Evolutionary conservation across 2,888 invertebrate genomes (phyloP).

Genomic region (Apocheima hispidaria): DNA sequence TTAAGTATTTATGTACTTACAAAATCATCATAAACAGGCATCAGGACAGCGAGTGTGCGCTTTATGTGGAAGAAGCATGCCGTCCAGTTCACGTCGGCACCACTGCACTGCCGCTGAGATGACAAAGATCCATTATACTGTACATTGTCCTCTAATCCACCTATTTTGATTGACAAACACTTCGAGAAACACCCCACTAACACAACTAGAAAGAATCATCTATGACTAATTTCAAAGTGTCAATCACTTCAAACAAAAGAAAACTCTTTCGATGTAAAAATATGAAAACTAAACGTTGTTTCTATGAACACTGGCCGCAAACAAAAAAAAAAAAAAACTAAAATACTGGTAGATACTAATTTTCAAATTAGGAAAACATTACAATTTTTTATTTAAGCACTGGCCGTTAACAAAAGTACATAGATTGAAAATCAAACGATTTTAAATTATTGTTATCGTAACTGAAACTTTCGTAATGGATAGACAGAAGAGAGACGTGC

Average conservation of each 20-base stretch:
- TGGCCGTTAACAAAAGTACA: slow-evolving; percentile 7
- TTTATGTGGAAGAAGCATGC: slow-evolving; percentile 74
- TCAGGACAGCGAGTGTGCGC: slow-evolving; percentile 70
- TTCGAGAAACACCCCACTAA: slow-evolving; percentile 47
- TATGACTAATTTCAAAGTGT: background rate
- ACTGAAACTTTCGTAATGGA: slow-evolving; percentile 51
- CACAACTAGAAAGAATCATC: slow-evolving; percentile 10
- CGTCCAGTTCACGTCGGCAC: slow-evolving; percentile 72
- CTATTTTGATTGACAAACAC: slow-evolving; percentile 70
- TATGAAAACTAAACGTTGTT: background rate
- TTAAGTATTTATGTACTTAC: slow-evolving; percentile 57
- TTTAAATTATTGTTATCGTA: slow-evolving; percentile 26
- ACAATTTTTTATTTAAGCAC: background rate
- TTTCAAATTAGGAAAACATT: background rate
- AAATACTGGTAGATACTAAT: background rate
- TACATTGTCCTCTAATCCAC: slow-evolving; percentile 52
- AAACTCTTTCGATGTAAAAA: background rate
- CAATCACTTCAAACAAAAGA: background rate
- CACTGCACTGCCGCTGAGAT: slow-evolving; percentile 60
- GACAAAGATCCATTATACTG: slow-evolving; percentile 53
- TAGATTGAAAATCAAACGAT: background rate
- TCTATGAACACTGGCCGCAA: background rate
- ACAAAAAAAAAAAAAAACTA: background rate
- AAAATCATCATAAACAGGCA: slow-evolving; percentile 82
- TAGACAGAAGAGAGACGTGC: slow-evolving; percentile 47